Base-by-base conservation (phyloP, 2,888 invertebrate genomes). In the Laspeyria flexula region DNA sequence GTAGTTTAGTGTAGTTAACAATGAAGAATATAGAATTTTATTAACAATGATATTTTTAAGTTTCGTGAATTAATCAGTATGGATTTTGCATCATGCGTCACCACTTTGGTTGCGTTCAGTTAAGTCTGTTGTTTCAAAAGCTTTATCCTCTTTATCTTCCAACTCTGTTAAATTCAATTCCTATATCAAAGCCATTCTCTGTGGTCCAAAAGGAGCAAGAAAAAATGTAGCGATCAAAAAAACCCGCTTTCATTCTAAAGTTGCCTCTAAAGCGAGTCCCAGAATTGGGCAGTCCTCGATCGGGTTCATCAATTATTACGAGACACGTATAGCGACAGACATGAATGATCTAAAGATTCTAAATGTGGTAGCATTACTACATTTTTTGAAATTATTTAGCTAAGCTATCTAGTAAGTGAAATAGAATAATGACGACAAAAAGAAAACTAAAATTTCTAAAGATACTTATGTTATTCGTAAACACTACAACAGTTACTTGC, bases 221-320 rank as follows among this genome's bases (percentile, higher is more conserved):
- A 47, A 69, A 69, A 62, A 60, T 34, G 44, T 55, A 52, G 37
- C 47, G 55, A 54, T 64, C 60, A 68, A 69, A 69, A 60, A 64
- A 56, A 50, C 57, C 63, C 63, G 65, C 60, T 38, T 47, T 62
- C 61, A 72, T 71, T 68, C 65, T 55, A 29, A 59, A 57, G 57
- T 57, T 53, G 65, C 65, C 68, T 65, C 63, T 59, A 70, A 65
- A 50, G 48, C 46, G 45, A 37, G 37, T 58, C 59, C 41, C 45
- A 55, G 73, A 78, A 82, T 77, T 78, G 71, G 71, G 72, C 52
- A 72, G 71, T 62, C 68, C 66, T 75, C 77, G 71, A 79, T 83
- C 77, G 78, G 71, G 57, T 54, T 73, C 66, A 61, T 71, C 57
- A 73, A 79, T 79, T 78, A 77, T 79, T 77, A 76, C 61, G 73